Conservation (phyloP, 2,113 vertebrate genomes). For the Oreochromis aureus region DNA sequence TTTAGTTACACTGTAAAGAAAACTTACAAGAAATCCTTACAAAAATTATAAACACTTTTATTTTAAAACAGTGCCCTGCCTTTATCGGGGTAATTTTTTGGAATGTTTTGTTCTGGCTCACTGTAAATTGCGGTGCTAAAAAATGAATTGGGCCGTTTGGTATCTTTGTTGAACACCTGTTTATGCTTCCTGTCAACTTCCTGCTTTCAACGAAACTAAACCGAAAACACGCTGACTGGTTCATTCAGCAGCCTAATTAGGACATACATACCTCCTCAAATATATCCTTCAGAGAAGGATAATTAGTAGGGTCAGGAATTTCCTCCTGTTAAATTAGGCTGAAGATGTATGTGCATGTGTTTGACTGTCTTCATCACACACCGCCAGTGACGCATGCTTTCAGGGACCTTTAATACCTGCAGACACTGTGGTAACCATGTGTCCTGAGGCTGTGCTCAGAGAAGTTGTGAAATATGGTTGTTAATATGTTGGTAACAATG, state of each 20-base stretch:
- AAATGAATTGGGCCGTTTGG: neutral
- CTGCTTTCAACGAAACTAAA: neutral
- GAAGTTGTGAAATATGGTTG: neutral
- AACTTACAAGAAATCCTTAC: neutral
- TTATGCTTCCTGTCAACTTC: neutral
- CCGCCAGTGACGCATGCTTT: constrained; percentile 27
- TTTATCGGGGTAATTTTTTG: neutral
- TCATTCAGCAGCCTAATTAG: constrained; percentile 53
- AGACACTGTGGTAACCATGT: neutral
- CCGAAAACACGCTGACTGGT: neutral
- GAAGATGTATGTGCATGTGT: neutral
- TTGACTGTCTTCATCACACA: neutral
- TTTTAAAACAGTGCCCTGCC: neutral
- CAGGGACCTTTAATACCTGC: constrained; percentile 41
- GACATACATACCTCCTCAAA: neutral
- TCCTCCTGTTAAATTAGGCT: neutral
- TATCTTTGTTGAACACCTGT: neutral
- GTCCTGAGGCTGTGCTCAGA: neutral
- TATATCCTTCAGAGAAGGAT: neutral
- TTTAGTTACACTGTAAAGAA: neutral
- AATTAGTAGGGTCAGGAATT: constrained; percentile 31
- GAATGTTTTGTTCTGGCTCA: neutral
- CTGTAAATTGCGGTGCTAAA: neutral
- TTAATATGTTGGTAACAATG: constrained; percentile 12
- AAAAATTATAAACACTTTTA: neutral